These are phyloP conservation scores for Macroteleia sp. DNA, from an alignment of 2,888 invertebrate species.

Conservation along the genomic window DNA sequence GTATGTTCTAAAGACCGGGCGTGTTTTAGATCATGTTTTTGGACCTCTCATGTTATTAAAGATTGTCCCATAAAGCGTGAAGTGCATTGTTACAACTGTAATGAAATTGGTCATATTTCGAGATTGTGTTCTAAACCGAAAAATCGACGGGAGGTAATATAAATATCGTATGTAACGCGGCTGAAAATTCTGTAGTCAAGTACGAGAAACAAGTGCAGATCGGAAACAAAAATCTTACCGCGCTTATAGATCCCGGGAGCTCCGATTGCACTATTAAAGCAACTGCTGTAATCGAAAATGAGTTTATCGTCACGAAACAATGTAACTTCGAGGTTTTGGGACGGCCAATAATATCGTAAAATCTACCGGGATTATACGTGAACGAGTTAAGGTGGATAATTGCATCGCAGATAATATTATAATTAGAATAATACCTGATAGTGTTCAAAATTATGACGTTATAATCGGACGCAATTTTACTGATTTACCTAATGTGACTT, in stretches of 20 bases:
- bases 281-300: slow-evolving; percentile 39
- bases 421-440: slow-evolving; percentile 43
- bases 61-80: too few species aligned
- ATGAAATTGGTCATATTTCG: neutral
- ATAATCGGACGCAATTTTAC: slow-evolving; percentile 67
- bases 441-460: slow-evolving; percentile 63
- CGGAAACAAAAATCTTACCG: neutral
- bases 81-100: neutral
- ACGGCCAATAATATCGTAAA: slow-evolving; percentile 23
- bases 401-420: slow-evolving; percentile 45
- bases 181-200: neutral
- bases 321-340: slow-evolving; percentile 52
- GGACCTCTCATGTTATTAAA: too few species aligned
- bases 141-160: too few species aligned
- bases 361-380: slow-evolving; percentile 41
- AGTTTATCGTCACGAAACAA: slow-evolving; percentile 10
- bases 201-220: slow-evolving; percentile 12
- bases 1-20: too few species aligned
- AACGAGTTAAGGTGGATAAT: slow-evolving; percentile 48
- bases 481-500: slow-evolving; percentile 58
- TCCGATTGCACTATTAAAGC: slow-evolving; percentile 65
- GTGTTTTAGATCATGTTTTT: too few species aligned
- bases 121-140: too few species aligned
- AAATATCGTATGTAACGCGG: neutral
- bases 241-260: slow-evolving; percentile 63